Base-by-base conservation (phyloP, 2,888 invertebrate species). In the Galeruca laticollis region DNA sequence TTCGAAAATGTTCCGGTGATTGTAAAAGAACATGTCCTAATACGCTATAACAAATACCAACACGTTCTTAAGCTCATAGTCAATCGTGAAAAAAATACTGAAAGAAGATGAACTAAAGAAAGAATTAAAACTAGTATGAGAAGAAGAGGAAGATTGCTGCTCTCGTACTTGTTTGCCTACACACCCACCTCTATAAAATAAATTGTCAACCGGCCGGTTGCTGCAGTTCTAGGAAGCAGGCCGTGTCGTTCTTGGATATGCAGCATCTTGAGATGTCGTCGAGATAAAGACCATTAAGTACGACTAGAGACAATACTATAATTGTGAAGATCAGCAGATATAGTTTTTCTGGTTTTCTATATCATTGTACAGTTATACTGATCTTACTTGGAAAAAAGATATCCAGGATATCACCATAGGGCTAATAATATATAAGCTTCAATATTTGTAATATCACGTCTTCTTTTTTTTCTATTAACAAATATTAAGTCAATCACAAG, bases 231-330 rank as follows among this genome's bases (percentile, higher is more conserved):
- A 85, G 85, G 85, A 85, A 66, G 66, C 66, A 60, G 66, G 66
- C 59, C 59, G 59, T 66, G 51, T 66, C 54, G 49, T 60, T 66
- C 59, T 66, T 49, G 66, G 66, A 66, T 66, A 66, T 66, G 66
- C 66, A 66, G 66, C 66, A 49, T 82, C 82, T 79, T 81, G 81
- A 68, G 84, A 81, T 84, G 84, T 84, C 80, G 56, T 80, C 75
- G 79, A 83, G 86, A 86, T 86, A 86, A 86, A 84, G 84, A 83
- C 84, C 85, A 85, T 85, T 86, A 85, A 84, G 82, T 85, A 85
- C 84, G 82, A 82, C 83, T 84, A 84, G 83, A 85, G 85, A 85
- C 85, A 85, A 85, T 85, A 86, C 86, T 86, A 85, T 85, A n/a
- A n/a, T n/a, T n/a, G n/a, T n/a, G n/a, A n/a, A n/a, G n/a, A n/a